phyloP scores from a whole-genome alignment of 1,140 invertebrate species.

The Leptoteleia sp. region DNA sequence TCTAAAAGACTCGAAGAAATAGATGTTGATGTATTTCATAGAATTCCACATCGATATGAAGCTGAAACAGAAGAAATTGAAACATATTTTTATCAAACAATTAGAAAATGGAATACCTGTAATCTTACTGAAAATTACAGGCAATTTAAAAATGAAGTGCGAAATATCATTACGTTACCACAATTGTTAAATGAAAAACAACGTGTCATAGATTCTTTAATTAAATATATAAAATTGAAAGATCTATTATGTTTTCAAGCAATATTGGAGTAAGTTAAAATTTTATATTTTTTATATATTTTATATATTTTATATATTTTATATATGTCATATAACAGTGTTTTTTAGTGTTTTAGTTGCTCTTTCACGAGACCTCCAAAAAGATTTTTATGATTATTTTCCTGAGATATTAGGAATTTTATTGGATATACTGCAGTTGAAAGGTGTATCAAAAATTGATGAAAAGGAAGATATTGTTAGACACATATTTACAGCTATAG shows the following conservation, averaged over 20 bases:
- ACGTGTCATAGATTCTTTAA: constrained; percentile 86
- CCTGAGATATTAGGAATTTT: constrained; percentile 85
- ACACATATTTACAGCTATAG: constrained; percentile 90
- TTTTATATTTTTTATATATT: too few species aligned
- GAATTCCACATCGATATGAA: constrained; percentile 87
- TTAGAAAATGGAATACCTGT: constrained; percentile 93
- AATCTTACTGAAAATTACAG: constrained; percentile 92
- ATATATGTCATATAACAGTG: too few species aligned
- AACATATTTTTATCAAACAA: constrained; percentile 89
- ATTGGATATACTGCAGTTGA: constrained; percentile 87
- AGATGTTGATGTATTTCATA: constrained; percentile 90
- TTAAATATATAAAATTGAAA: constrained; percentile 86
- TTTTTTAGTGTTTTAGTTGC: constrained; percentile 93
- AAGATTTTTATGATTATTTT: constrained; percentile 90
- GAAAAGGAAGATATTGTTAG: constrained; percentile 86
- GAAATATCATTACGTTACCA: constrained; percentile 87
- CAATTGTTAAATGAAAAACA: constrained; percentile 91
- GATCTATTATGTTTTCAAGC: constrained; percentile 89
- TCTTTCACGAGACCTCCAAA: constrained; percentile 90
- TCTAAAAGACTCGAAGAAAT: constrained; percentile 90
- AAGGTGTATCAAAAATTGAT: constrained; percentile 82
- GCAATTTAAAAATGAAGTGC: constrained; percentile 87
- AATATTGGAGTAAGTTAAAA: constrained; percentile 89
- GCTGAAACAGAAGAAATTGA: constrained; percentile 84
- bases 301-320: too few species aligned